phyloP scores from a whole-genome alignment of 1,140 invertebrate genomes.

The Bombus haemorrhoidalis region DNA sequence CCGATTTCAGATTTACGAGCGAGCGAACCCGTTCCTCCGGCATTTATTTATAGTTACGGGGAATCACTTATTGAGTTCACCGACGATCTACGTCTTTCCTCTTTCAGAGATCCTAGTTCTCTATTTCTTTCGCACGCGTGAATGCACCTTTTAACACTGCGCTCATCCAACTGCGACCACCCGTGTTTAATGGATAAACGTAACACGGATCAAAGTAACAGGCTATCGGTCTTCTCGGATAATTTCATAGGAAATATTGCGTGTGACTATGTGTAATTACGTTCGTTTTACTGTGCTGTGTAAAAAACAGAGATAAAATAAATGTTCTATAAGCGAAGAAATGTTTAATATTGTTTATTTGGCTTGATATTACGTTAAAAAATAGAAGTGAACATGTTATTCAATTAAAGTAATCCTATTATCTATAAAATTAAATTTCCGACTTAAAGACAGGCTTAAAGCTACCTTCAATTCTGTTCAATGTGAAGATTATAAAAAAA shows the following conservation, averaged over 20 bases:
- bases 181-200: slow-evolving; percentile 18
- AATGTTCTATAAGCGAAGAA: background rate
- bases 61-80: slow-evolving; percentile 61
- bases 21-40: slow-evolving; percentile 47
- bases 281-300: background rate
- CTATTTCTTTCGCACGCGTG: slow-evolving; percentile 43
- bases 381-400: too few relatives aligned
- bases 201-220: background rate
- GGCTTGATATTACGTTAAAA: too few relatives aligned
- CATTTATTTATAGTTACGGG: slow-evolving; percentile 73
- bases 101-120: background rate
- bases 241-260: background rate
- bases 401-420: too few relatives aligned
- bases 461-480: too few relatives aligned
- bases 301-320: background rate
- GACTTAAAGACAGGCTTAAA: too few relatives aligned
- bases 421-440: too few relatives aligned
- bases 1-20: slow-evolving; percentile 71
- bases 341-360: too few relatives aligned
- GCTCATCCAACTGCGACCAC: slow-evolving; percentile 36
- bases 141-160: slow-evolving; percentile 53
- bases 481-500: too few relatives aligned
- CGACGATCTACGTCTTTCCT: background rate
- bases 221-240: background rate
- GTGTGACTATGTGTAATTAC: background rate